A percentile compares a stretch with the other conserved stretches of the same genome.
These are phyloP conservation scores for Halisarca cf. caerulea DNA, from an alignment of 37 sponge, comb jelly and placozoan species.

Conservation along the genomic window DNA sequence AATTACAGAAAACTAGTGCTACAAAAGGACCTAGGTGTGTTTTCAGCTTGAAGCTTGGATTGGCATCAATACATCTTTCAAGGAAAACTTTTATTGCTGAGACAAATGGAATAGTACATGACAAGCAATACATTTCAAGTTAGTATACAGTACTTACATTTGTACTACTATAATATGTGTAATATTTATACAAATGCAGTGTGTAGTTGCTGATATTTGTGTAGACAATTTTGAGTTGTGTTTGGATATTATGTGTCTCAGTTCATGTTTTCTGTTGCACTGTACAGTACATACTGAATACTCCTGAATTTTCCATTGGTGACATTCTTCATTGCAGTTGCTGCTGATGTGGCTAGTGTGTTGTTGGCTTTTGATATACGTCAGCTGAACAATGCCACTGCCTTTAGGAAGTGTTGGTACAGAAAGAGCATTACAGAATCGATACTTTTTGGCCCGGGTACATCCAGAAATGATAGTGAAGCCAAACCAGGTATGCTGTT, in stretches of 20 bases:
- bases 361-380: slow-evolving; percentile 81
- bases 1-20: neutral
- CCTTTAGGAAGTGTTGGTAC: slow-evolving; percentile 88
- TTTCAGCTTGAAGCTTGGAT: slow-evolving; percentile 65
- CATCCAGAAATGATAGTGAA: neutral
- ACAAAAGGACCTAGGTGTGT: slow-evolving; percentile 46
- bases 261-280: neutral
- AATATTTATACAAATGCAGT: neutral
- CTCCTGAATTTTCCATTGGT: neutral
- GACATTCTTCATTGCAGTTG: slow-evolving; percentile 5
- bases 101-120: neutral
- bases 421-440: slow-evolving; percentile 68
- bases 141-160: neutral
- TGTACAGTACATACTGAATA: neutral
- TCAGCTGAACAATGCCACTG: slow-evolving; percentile 77
- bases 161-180: neutral
- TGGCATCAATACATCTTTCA: slow-evolving; percentile 65
- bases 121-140: slow-evolving; percentile 32
- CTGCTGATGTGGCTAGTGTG: slow-evolving; percentile 68
- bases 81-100: slow-evolving; percentile 35
- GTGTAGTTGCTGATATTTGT: too few species aligned
- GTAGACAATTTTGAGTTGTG: neutral
- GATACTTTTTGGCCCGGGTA: slow-evolving; percentile 60
- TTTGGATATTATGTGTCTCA: neutral
- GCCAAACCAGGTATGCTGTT: neutral